These are phyloP conservation scores for Otolemur garnettii DNA, from an alignment of 2,113 vertebrate genomes.

Conservation along the genomic window DNA sequence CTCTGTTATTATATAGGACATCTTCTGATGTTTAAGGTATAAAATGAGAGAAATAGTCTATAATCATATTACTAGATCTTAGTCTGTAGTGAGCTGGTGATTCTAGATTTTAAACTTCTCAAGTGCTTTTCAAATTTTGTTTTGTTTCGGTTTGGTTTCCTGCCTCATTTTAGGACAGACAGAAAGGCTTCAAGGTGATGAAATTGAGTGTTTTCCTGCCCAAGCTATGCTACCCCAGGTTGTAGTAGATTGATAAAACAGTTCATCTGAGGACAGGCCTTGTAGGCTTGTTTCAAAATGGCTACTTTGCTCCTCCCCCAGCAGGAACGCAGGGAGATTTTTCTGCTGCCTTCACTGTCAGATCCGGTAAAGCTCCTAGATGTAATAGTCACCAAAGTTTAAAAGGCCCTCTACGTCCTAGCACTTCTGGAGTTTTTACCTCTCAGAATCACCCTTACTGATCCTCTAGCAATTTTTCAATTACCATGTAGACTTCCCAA, in stretches of 20 bases:
- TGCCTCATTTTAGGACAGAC: not conserved
- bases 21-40: not conserved
- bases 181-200: not conserved
- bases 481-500: not conserved
- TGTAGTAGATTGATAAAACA: not conserved
- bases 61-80: not conserved
- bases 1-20: not conserved
- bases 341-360: not conserved
- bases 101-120: not conserved
- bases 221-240: not conserved
- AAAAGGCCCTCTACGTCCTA: not conserved
- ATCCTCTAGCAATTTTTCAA: not conserved
- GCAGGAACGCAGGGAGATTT: not conserved
- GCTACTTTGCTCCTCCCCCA: not conserved
- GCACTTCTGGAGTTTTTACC: not conserved
- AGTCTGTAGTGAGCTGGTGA: not conserved
- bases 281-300: not conserved
- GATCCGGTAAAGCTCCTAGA: not conserved
- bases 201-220: not conserved
- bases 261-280: not conserved
- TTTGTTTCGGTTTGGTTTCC: not conserved
- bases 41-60: too few species aligned
- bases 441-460: not conserved
- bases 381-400: not conserved
- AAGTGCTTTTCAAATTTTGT: not conserved